Percentiles rank a stretch among this genome's conserved stretches.
phyloP scores from a whole-genome alignment of 2,888 invertebrate species.

The Hyposoter dolosus region DNA sequence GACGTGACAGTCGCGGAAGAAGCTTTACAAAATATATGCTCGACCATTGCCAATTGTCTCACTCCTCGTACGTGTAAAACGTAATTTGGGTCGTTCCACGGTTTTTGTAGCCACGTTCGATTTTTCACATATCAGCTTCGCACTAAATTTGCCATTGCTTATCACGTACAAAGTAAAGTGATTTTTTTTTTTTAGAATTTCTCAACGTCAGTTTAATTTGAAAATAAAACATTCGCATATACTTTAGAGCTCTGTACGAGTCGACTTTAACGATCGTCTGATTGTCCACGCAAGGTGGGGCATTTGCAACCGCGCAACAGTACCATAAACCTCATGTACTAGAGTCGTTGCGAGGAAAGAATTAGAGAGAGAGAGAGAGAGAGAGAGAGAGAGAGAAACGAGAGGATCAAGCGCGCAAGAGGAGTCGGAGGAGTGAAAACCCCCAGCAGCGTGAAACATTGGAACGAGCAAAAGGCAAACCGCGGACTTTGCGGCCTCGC shows the following conservation, averaged over 20 bases:
- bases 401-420: slow-evolving; percentile 34
- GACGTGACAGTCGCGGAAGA: slow-evolving; percentile 7
- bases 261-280: slow-evolving; percentile 25
- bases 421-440: slow-evolving; percentile 56
- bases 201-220: background rate
- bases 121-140: background rate
- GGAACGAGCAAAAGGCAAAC: slow-evolving; percentile 58
- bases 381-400: slow-evolving; percentile 9
- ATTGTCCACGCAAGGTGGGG: slow-evolving; percentile 22
- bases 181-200: background rate
- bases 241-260: background rate
- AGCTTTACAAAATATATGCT: background rate
- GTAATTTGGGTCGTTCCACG: slow-evolving; percentile 15
- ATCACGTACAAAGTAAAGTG: background rate
- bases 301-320: slow-evolving; percentile 6
- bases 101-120: background rate
- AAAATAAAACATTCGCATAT: slow-evolving; percentile 1
- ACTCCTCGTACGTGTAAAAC: background rate
- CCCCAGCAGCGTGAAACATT: slow-evolving; percentile 62
- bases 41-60: slow-evolving; percentile 1
- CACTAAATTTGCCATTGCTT: background rate
- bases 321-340: slow-evolving; percentile 8
- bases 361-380: slow-evolving; percentile 39
- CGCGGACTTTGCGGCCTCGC: slow-evolving; percentile 75
- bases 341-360: slow-evolving; percentile 13